Evolutionary conservation across 2,797 vertebrate species (phyloP), one percentile per base, ranked within the genome.

Genomic region (Tenualosa thibaudeaui): DNA sequence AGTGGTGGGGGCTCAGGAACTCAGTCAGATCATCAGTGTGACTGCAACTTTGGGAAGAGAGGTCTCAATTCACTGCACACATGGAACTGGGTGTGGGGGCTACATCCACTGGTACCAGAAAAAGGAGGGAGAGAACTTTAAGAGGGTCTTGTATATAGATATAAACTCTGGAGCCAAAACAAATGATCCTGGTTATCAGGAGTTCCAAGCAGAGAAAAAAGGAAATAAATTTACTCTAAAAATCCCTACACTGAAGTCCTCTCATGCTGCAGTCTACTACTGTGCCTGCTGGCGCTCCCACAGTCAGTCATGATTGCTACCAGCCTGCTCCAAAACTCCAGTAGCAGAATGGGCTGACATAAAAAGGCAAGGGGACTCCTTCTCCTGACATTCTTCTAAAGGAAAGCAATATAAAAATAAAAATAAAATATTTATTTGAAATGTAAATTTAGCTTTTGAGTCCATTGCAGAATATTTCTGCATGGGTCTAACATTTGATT

Each of bases 61-160:
- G 2, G 17, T 8, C 4, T 56, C 71, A 7, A 86, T 88, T 82
- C 83, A 86, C 3, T 88, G 89, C 24, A 81, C 8, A 0, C 58
- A 81, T 12, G 0, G 5, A 1, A 1, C 3, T 54, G 0, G 22
- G 0, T 88, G 87, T 53, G 0, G 0, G 0, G 0, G 0, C 5
- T 82, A 90, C 31, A 71, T 90, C 71, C 86, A 90, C 88, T 90
- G 88, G 89, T 89, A 90, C 71, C 85, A 86, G 37, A 84, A 87
- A 3, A 90, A 87, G 58, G 83, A 85, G 0, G 65, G 6, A 46
- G 84, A 88, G 78, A 17, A 50, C 12, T 83, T 90, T 0, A 85
- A 82, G 15, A 86, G 87, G 81, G 54, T 89, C 9, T 81, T 88
- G 0, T 87, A 86, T 8, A 81, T 83, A 84, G n/a, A n/a, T n/a